phyloP scores from a whole-genome alignment of 2,888 invertebrate species.

The Melipona bicolor region DNA sequence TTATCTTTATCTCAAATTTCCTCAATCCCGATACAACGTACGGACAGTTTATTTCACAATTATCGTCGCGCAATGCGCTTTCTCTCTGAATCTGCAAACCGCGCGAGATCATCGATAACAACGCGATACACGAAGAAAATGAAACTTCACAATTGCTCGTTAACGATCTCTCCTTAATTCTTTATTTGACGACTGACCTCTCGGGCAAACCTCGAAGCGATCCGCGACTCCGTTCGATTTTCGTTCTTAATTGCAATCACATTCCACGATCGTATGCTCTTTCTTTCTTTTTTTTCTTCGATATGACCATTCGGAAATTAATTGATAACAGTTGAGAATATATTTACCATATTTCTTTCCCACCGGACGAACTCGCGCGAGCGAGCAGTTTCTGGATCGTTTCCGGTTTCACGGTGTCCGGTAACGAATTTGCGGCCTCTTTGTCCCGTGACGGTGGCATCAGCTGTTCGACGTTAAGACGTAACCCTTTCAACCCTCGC shows the following conservation, averaged over 20 bases:
- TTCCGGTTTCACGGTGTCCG: constrained; percentile 38
- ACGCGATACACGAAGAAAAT: not conserved
- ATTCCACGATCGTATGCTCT: no score
- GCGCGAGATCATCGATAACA: not conserved
- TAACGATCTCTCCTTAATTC: not conserved
- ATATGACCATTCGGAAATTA: constrained; percentile 28
- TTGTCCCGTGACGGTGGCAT: constrained; percentile 69
- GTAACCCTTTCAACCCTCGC: constrained; percentile 75
- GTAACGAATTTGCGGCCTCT: constrained; percentile 56
- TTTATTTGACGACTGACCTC: not conserved
- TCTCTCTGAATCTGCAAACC: not conserved
- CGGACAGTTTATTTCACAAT: not conserved
- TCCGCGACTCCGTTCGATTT: not conserved
- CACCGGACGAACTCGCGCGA: constrained; percentile 11
- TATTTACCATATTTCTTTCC: not conserved
- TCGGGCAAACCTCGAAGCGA: not conserved
- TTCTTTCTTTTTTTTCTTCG: not conserved
- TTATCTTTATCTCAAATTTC: no score
- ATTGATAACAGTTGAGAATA: constrained; percentile 24
- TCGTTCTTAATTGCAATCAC: constrained; percentile 6
- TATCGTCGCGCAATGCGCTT: not conserved
- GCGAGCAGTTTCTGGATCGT: constrained; percentile 35
- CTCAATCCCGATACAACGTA: no score
- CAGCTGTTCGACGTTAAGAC: constrained; percentile 78
- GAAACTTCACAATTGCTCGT: not conserved